Evolutionary conservation across 2,888 invertebrate genomes (phyloP).

Genomic region (Hydrotaea cyrtoneurina): DNA sequence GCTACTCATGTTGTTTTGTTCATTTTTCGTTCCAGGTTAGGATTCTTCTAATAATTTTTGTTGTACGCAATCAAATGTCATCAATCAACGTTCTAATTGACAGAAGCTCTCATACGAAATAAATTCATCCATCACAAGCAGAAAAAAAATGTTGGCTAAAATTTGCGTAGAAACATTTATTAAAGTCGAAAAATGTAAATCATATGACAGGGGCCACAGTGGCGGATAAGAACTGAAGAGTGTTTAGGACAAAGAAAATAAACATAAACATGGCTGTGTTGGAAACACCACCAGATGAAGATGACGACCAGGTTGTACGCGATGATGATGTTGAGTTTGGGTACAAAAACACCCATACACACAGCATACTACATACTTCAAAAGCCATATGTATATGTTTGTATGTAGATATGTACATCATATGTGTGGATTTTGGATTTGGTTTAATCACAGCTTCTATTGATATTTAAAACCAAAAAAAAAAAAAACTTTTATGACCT

Average conservation of each 20-base stretch:
- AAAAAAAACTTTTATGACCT: no score
- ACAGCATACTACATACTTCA: not conserved
- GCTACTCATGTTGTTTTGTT: not conserved
- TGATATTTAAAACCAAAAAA: no score
- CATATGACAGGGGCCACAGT: not conserved
- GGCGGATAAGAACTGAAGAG: not conserved
- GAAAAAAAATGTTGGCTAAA: not conserved
- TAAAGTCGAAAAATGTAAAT: not conserved
- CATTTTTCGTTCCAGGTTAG: no score
- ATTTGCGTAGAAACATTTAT: not conserved
- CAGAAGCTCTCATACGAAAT: constrained; percentile 8
- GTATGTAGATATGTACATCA: no score
- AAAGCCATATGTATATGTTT: no score
- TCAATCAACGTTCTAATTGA: constrained; percentile 33
- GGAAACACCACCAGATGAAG: not conserved
- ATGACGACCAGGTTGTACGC: no score
- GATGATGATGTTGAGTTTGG: constrained; percentile 13
- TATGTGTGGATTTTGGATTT: no score
- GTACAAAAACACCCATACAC: not conserved
- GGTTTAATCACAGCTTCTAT: no score
- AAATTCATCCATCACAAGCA: not conserved
- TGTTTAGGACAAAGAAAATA: not conserved
- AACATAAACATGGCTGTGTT: not conserved
- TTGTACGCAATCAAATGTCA: not conserved
- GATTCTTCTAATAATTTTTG: not conserved